Evolutionary conservation across 2,113 vertebrate genomes (phyloP).

Genomic region (Calyptomena viridis): DNA sequence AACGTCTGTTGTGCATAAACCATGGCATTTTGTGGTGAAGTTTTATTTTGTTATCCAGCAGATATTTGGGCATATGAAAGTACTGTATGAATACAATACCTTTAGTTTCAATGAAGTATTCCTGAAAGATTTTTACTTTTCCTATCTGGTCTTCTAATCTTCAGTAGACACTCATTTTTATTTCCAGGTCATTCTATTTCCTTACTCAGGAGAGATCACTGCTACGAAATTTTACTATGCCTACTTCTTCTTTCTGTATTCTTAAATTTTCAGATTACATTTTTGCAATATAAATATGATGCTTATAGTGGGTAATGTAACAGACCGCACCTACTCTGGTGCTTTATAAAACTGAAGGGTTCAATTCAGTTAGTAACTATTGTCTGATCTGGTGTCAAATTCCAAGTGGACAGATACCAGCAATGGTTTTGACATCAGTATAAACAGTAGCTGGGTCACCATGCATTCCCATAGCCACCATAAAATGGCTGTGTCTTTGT

Average conservation of each 20-base stretch:
- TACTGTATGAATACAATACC: not conserved
- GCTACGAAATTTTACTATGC: slow-evolving; percentile 24
- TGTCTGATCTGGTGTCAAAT: not conserved
- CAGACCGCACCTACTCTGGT: not conserved
- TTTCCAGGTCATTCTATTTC: not conserved
- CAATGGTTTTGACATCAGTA: not conserved
- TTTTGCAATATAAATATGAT: slow-evolving; percentile 2
- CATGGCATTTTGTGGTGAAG: not conserved
- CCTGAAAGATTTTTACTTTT: not conserved
- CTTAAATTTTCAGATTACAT: slow-evolving; percentile 34
- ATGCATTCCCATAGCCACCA: not conserved
- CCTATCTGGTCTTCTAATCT: not conserved
- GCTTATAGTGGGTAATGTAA: not conserved
- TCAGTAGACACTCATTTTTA: not conserved
- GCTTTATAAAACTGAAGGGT: not conserved
- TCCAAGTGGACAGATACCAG: not conserved
- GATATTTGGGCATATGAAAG: not conserved
- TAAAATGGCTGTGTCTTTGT: not conserved
- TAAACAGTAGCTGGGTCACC: not conserved
- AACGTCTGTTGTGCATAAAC: not conserved
- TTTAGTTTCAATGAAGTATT: not conserved
- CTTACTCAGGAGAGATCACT: not conserved
- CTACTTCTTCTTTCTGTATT: slow-evolving; percentile 10
- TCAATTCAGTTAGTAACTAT: not conserved
- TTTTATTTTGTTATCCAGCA: not conserved